These are phyloP conservation scores for Leucopsar rothschildi DNA, from an alignment of 2,113 vertebrate genomes.

Conservation along the genomic window DNA sequence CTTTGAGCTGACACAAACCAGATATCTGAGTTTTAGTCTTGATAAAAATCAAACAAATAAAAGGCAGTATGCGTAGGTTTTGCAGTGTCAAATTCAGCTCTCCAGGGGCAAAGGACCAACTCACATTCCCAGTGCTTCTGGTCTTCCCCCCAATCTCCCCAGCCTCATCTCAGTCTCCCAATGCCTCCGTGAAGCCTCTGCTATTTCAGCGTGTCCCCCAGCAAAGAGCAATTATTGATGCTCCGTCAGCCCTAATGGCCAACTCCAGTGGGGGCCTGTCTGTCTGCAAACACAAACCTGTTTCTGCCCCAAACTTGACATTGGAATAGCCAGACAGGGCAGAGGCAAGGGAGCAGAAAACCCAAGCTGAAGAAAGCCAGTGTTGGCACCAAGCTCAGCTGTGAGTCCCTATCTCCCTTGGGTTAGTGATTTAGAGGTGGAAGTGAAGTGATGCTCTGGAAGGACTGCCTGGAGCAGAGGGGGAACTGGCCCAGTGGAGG, in stretches of 20 bases:
- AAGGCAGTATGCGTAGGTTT: neutral
- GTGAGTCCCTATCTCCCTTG: neutral
- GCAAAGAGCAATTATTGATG: neutral
- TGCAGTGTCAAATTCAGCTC: neutral
- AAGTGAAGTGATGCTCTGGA: neutral
- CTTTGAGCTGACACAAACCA: neutral
- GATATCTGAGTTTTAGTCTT: neutral
- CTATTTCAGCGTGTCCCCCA: neutral
- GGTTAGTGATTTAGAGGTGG: neutral
- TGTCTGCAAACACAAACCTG: neutral
- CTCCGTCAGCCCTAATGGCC: neutral
- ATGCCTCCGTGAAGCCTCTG: neutral
- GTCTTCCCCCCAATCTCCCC: neutral
- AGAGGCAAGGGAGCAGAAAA: neutral
- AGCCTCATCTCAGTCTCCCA: neutral
- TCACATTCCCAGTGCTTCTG: neutral
- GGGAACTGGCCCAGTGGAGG: neutral
- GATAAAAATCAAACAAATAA: neutral
- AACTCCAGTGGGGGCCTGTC: rapidly evolving
- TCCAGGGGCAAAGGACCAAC: neutral
- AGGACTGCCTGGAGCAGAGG: neutral
- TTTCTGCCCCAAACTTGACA: neutral
- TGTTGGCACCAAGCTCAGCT: neutral
- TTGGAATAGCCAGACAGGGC: neutral
- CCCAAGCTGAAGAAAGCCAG: neutral